Percentiles rank a stretch among this genome's conserved stretches.
Evolutionary conservation across 2,113 vertebrate species (phyloP).

Genomic region (Muscicapa adusta): DNA sequence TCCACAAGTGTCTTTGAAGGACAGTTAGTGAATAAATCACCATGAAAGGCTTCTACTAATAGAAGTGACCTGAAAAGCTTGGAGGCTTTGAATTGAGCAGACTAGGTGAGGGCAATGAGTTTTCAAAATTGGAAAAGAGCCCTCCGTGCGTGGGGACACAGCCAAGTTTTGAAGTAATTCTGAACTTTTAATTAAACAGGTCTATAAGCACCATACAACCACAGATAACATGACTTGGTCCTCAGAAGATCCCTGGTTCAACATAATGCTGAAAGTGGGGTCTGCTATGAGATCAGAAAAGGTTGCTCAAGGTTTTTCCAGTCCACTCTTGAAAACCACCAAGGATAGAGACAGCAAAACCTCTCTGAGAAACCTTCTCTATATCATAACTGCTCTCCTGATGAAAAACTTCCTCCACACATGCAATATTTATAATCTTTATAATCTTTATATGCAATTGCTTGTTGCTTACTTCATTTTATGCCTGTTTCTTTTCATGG

Average conservation of each 20-base stretch:
- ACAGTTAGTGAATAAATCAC: not conserved
- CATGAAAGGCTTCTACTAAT: not conserved
- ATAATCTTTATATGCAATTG: not conserved
- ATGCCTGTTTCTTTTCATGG: not conserved
- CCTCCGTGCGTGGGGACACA: not conserved
- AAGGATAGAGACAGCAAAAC: not conserved
- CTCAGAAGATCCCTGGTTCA: not conserved
- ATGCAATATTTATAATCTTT: too few species aligned
- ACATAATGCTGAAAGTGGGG: not conserved
- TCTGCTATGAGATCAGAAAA: not conserved
- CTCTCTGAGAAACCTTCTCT: not conserved
- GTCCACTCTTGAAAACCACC: fast-evolving
- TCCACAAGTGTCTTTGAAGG: not conserved
- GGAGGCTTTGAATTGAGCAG: not conserved
- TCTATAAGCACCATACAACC: not conserved
- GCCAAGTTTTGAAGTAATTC: not conserved
- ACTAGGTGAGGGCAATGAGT: not conserved
- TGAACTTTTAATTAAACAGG: not conserved
- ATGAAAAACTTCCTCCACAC: not conserved
- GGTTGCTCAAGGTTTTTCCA: not conserved
- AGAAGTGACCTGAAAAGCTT: not conserved
- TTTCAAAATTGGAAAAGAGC: not conserved
- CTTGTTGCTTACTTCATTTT: not conserved
- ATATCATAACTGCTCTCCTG: not conserved
- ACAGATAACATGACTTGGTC: not conserved